phyloP scores from a whole-genome alignment of 2,888 invertebrate genomes.

The Orchestes rusci region DNA sequence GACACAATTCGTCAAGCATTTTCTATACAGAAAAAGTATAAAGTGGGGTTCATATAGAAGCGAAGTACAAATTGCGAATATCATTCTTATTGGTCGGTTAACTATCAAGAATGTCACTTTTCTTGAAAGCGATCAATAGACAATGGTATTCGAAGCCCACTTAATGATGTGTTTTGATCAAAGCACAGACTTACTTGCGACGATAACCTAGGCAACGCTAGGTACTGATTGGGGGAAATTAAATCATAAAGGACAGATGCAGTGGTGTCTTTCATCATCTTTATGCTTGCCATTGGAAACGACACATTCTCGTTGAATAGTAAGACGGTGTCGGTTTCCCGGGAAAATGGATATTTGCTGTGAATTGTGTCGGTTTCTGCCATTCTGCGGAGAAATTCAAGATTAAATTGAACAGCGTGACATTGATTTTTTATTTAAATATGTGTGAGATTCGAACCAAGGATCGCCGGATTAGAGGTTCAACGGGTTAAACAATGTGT shows the following conservation, averaged over 20 bases:
- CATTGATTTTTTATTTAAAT: not conserved
- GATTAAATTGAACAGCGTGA: not conserved
- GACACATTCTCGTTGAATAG: slow-evolving; percentile 82
- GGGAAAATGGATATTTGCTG: slow-evolving; percentile 63
- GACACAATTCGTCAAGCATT: slow-evolving; percentile 77
- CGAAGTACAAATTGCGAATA: too few species aligned
- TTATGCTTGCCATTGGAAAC: slow-evolving; percentile 76
- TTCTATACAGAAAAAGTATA: slow-evolving; percentile 47
- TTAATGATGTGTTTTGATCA: too few species aligned
- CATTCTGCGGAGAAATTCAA: slow-evolving; percentile 47
- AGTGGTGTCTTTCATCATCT: slow-evolving; percentile 89
- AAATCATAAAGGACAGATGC: slow-evolving; percentile 81
- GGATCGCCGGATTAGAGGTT: too few species aligned
- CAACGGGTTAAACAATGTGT: too few species aligned
- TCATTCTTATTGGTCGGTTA: not conserved
- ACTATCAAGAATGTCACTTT: too few species aligned
- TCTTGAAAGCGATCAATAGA: too few species aligned
- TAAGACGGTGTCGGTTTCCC: slow-evolving; percentile 71
- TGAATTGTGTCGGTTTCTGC: slow-evolving; percentile 61
- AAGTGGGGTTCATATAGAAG: too few species aligned
- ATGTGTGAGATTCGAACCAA: too few species aligned
- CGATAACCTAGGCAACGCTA: slow-evolving; percentile 78
- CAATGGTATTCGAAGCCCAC: too few species aligned
- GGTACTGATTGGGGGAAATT: slow-evolving; percentile 80
- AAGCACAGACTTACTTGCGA: slow-evolving; percentile 70